phyloP scores from a whole-genome alignment of 2,797 vertebrate genomes.

The Sternotherus odoratus region DNA sequence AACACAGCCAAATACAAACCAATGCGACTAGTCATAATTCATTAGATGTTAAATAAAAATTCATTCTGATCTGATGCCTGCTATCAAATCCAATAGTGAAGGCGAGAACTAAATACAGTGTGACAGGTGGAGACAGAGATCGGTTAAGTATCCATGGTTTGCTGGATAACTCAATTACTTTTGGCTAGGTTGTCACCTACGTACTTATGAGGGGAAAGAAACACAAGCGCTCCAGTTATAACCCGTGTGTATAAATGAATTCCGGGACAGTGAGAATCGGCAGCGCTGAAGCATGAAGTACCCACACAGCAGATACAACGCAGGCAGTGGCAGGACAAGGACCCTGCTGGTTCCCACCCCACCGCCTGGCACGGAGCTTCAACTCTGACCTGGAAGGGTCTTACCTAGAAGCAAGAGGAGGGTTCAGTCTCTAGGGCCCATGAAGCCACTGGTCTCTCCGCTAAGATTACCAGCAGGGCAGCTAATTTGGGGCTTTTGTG shows the following conservation, averaged over 20 bases:
- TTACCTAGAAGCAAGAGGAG: neutral
- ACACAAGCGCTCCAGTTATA: neutral
- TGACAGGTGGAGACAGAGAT: neutral
- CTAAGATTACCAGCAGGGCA: neutral
- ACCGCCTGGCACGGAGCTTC: neutral
- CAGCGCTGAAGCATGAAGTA: neutral
- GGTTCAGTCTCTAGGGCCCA: neutral
- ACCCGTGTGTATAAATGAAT: neutral
- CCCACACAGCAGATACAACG: neutral
- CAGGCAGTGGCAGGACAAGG: neutral
- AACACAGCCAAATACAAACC: neutral
- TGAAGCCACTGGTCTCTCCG: neutral
- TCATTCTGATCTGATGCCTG: slow-evolving; percentile 12
- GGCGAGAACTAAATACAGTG: neutral
- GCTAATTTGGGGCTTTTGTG: too few relatives aligned
- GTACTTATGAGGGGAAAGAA: neutral
- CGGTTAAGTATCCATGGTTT: neutral
- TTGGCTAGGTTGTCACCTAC: neutral
- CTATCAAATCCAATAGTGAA: neutral
- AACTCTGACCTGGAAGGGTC: neutral
- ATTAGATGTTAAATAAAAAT: slow-evolving; percentile 14
- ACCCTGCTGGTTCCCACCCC: neutral
- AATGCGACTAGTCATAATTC: slow-evolving; percentile 1
- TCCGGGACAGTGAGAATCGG: neutral
- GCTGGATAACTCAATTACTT: neutral